Conservation (phyloP, 2,113 vertebrate species). For the Scomber scombrus region DNA sequence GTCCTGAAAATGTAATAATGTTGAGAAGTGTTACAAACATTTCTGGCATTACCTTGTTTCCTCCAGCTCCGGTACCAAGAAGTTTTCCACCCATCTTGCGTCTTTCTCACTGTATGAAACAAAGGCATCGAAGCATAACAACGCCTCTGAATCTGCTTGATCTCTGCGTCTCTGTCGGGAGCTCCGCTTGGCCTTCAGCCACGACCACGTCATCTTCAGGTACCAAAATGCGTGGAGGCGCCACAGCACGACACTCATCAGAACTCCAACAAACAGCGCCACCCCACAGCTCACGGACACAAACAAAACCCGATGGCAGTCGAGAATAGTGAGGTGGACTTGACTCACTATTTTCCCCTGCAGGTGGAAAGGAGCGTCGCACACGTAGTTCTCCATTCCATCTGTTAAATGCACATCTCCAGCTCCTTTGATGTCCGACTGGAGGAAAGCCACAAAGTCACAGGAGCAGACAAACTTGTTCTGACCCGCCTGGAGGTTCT, state of each 20-base stretch:
- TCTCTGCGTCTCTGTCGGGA: conserved; percentile 51
- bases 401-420: conserved; percentile 70
- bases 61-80: conserved; percentile 90
- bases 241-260: conserved; percentile 48
- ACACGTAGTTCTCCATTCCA: conserved; percentile 83
- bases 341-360: conserved; percentile 73
- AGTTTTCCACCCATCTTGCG: conserved; percentile 90
- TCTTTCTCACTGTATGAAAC: conserved; percentile 94
- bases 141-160: fast-evolving
- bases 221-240: conserved; percentile 91
- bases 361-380: conserved; percentile 87
- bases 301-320: conserved; percentile 85
- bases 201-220: conserved; percentile 90
- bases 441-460: conserved; percentile 86
- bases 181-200: conserved; percentile 91
- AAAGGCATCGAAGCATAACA: conserved; percentile 89
- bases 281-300: conserved; percentile 79
- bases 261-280: conserved; percentile 68
- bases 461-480: conserved; percentile 93
- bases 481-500: conserved; percentile 82
- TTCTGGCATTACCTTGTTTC: conserved; percentile 27
- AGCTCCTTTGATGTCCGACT: background rate
- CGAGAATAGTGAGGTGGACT: conserved; percentile 69
- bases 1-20: too few relatives aligned
- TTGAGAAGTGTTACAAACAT: too few relatives aligned